Evolutionary conservation across 2,797 vertebrate genomes (phyloP).

Genomic region (Ceryle rudis): DNA sequence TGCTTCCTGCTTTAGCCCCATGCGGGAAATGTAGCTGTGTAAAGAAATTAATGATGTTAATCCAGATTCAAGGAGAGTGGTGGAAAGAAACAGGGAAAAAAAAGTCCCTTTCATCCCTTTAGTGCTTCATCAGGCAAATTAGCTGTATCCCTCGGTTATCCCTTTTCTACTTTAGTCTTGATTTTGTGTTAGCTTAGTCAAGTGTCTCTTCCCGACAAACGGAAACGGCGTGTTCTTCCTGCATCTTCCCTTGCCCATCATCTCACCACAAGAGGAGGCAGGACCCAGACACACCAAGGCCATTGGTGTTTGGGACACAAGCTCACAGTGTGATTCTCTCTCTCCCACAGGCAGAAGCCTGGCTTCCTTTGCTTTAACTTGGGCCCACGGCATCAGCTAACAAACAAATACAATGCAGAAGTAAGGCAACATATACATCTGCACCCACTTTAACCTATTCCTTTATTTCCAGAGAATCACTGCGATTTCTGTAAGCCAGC

Average conservation of each 20-base stretch:
- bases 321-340: not conserved
- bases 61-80: constrained; percentile 9
- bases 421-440: not conserved
- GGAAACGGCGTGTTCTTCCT: not conserved
- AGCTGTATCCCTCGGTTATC: not conserved
- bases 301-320: not conserved
- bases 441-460: not conserved
- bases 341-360: not conserved
- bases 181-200: not conserved
- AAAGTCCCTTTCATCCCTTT: not conserved
- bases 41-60: constrained; percentile 42
- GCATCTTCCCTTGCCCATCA: not conserved
- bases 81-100: not conserved
- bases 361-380: not conserved
- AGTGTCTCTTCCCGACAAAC: not conserved
- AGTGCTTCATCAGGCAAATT: not conserved
- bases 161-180: not conserved
- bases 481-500: not conserved
- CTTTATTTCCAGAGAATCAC: not conserved
- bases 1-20: not conserved
- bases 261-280: not conserved
- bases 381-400: not conserved
- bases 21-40: not conserved
- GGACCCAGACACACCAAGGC: not conserved
- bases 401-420: not conserved